Evolutionary conservation across 2,888 invertebrate genomes (phyloP).

Genomic region (Synergus itoensis): DNA sequence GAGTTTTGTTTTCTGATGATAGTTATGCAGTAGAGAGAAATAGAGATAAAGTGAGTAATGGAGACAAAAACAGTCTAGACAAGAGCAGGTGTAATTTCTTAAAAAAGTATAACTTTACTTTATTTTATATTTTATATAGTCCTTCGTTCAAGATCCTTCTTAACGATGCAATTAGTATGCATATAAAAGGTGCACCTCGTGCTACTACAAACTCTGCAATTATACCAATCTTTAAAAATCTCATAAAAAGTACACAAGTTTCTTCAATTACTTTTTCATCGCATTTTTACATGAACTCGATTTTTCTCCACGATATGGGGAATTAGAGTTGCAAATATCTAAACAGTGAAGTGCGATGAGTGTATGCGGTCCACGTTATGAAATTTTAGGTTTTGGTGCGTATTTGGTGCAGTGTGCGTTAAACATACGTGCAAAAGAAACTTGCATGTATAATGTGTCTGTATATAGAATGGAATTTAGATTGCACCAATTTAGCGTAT

Average conservation of each 20-base stretch:
- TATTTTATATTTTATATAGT: not conserved
- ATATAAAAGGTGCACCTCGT: not conserved
- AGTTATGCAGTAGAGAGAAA: not conserved
- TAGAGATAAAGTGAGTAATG: too few species aligned
- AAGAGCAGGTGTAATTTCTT: not conserved
- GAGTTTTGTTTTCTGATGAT: not conserved
- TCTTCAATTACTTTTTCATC: not conserved
- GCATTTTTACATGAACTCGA: not conserved
- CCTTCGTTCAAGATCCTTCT: too few species aligned
- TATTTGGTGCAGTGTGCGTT: not conserved
- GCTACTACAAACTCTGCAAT: not conserved
- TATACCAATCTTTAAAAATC: not conserved
- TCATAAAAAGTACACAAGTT: not conserved
- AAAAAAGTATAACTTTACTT: too few species aligned
- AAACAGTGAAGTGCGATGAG: not conserved
- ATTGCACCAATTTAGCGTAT: slow-evolving; percentile 44
- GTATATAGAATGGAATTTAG: slow-evolving; percentile 35
- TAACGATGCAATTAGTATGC: not conserved
- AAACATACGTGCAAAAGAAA: not conserved
- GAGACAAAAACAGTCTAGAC: not conserved
- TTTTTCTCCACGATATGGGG: not conserved
- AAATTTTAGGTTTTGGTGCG: not conserved
- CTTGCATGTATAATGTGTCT: slow-evolving; percentile 20
- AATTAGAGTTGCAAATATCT: not conserved
- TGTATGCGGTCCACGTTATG: not conserved